Conservation (phyloP, 2,113 vertebrate species). For the Apaloderma vittatum region DNA sequence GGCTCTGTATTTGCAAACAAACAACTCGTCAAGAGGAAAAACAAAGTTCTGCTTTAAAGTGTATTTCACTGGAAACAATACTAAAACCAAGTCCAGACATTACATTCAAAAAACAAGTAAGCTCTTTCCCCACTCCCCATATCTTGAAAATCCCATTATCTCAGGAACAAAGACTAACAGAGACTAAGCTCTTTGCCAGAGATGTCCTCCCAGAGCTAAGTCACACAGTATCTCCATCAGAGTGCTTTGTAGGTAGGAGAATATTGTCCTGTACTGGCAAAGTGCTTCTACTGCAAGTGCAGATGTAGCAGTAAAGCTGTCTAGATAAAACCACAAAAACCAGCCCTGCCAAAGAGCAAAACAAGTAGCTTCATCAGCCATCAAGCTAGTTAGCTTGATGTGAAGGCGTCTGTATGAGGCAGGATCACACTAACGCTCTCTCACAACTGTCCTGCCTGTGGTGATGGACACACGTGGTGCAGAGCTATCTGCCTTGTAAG, state of each 20-base stretch:
- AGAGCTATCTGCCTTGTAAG: background rate
- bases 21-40: background rate
- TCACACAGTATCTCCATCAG: rapidly evolving
- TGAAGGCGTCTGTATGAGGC: rapidly evolving
- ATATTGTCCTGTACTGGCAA: background rate
- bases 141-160: constrained; percentile 49
- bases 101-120: constrained; percentile 33
- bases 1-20: constrained; percentile 46
- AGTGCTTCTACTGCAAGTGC: background rate
- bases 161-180: background rate
- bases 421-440: background rate
- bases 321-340: background rate
- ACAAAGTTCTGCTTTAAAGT: background rate
- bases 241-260: background rate
- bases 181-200: background rate
- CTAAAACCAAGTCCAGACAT: background rate
- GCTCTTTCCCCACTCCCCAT: background rate
- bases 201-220: background rate
- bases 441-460: background rate
- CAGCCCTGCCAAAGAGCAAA: background rate
- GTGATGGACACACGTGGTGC: background rate
- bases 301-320: background rate
- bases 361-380: background rate
- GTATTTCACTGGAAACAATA: constrained; percentile 3
- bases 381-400: background rate